Evolutionary conservation across 2,113 vertebrate species (phyloP), one percentile per base, ranked within the genome.

Genomic region (Pantherophis guttatus): DNA sequence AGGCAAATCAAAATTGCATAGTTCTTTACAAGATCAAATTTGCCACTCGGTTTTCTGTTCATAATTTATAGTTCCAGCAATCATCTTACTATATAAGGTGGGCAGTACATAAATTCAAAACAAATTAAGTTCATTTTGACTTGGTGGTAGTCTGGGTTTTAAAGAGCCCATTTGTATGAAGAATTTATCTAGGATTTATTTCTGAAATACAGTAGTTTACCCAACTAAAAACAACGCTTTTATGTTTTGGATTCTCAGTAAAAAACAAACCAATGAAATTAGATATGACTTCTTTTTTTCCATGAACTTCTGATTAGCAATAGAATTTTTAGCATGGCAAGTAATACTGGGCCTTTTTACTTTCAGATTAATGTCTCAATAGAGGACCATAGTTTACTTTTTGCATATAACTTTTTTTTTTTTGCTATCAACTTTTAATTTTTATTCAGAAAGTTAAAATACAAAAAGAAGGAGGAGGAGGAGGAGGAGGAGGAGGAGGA

Each of bases 291-390:
- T 90, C 87, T 70, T 95, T 96, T 58, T 58, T 3, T 57, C 88
- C 0, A 0, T 44, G 12, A 33, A 93, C 94, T 93, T 70, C 87
- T 93, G 44, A 58, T 94, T 92, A 94, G 90, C 92, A 89, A 95
- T 57, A 90, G 70, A 91, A 92, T 53, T 70, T 81, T 58, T 92
- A 88, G 26, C 86, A 58, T 48, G 86, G 4, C 52, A 92, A 88
- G 85, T 52, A 92, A 53, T 62, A 58, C 65, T 91, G 12, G 26
- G 11, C n/a, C 15, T 59, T 53, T 33, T 6, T 5, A 48, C 91
- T 96, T 91, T 91, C 94, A 96, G 2, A 95, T 91, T 93, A 59
- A 57, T 50, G 87, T 91, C 91, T 93, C 86, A 91, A 48, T 90
- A 26, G 90, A 3, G 89, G 57, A 92, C 93, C 91, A 91, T n/a